Evolutionary conservation across 2,888 invertebrate genomes (phyloP), one percentile per base, ranked within the genome.

Genomic region (Nephrotoma appendiculata): DNA sequence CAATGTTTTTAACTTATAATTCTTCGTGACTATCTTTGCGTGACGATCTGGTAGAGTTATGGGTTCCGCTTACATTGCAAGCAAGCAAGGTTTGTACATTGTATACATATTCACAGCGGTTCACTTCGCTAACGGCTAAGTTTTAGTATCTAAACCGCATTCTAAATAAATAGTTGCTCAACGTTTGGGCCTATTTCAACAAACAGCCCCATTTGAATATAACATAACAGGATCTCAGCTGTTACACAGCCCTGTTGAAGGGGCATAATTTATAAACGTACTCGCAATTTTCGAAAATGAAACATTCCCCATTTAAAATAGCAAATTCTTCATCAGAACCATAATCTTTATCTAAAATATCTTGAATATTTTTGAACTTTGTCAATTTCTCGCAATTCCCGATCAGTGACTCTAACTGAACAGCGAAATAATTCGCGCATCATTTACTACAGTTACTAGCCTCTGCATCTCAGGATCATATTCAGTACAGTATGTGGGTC

Each of bases 161-260:
- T 93, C 93, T 19, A 99, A 91, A 88, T 94, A 93, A 87, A 98
- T 97, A 88, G 94, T 92, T 0, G 97, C 96, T 6, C 97, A 96
- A 89, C 99, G 94, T 87, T 96, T 95, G 0, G 99, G 99, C 0
- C 99, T 99, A 91, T 99, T 99, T 99, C 99, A 99, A 91, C 99
- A 99, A 31, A 95, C 95, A 87, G 98, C 95, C 1, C 99, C 99
- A 89, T 96, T 95, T 44, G 96, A 95, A 91, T 96, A 99, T 89
- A 96, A 94, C 96, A 98, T 98, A 48, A 93, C 93, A 1, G 94
- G 94, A 94, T 90, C 96, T 96, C 0, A 97, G 96, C 89, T 96
- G 95, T 90, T 98, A 98, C 9, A 95, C 94, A 0, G 97, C 95
- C 91, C 95, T 94, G 88, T 96, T 96, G 91, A 97, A 98, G 71